Conservation (phyloP, 2,888 invertebrate genomes). For the Dichetophora obliterata region DNA sequence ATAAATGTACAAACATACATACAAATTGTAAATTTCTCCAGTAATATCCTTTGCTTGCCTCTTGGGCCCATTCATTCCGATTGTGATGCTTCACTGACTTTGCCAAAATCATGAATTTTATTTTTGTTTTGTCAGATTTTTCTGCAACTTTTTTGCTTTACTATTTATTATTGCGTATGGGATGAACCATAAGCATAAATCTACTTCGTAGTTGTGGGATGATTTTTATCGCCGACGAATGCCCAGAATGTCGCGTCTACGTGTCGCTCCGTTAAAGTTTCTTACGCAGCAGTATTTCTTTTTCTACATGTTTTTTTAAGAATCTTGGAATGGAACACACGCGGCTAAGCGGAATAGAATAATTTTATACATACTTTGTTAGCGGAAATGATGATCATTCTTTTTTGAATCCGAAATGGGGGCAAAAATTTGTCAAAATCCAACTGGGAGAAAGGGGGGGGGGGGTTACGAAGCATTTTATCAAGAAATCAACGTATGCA, state of each 20-base stretch:
- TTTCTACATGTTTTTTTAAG: background rate
- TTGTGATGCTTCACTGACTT: slow-evolving; percentile 52
- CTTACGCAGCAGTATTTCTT: background rate
- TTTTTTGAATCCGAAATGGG: slow-evolving; percentile 54
- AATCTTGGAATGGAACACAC: slow-evolving; percentile 39
- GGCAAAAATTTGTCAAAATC: slow-evolving; percentile 65
- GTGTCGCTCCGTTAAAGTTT: slow-evolving; percentile 22
- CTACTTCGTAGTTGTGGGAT: slow-evolving; percentile 4
- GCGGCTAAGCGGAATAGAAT: slow-evolving; percentile 33
- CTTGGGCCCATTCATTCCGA: slow-evolving; percentile 50
- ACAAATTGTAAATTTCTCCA: slow-evolving; percentile 7
- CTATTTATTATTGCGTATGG: background rate
- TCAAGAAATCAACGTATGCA: slow-evolving; percentile 30
- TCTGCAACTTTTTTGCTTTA: background rate
- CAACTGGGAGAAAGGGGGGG: background rate
- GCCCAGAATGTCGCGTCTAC: slow-evolving; percentile 13
- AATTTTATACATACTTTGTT: slow-evolving; percentile 34
- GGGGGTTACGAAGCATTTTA: slow-evolving; percentile 10
- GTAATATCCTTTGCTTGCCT: background rate
- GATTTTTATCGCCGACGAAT: slow-evolving; percentile 22
- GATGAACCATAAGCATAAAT: slow-evolving; percentile 28
- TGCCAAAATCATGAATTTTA: slow-evolving; percentile 63
- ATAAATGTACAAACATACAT: background rate
- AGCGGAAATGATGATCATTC: slow-evolving; percentile 65
- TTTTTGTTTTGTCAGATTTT: slow-evolving; percentile 49